Conservation (phyloP, 2,888 invertebrate genomes). For the Dexiosoma caninum region DNA sequence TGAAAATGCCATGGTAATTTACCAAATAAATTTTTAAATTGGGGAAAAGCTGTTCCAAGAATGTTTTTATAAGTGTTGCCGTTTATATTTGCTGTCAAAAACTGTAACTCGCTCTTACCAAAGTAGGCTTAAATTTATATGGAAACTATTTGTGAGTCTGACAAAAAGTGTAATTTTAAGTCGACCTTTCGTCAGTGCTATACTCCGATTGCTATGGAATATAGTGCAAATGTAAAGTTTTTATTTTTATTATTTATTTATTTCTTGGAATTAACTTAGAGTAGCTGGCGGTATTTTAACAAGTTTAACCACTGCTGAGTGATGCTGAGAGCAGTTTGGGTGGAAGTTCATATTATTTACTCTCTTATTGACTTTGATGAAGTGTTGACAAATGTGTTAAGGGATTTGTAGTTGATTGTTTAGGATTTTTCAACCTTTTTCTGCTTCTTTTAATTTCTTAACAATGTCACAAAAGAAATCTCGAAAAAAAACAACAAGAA, state of each 20-base stretch:
- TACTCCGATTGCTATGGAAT: constrained; percentile 1
- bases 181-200: too few relatives aligned
- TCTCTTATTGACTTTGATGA: constrained; percentile 71
- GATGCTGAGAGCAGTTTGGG: constrained; percentile 6
- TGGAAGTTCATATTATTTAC: constrained; percentile 15
- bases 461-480: constrained; percentile 22
- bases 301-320: constrained; percentile 11
- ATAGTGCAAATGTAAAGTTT: constrained; percentile 29
- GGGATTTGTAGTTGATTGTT: constrained; percentile 73
- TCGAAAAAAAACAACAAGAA: constrained; percentile 1
- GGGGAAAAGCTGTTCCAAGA: too few relatives aligned
- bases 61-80: too few relatives aligned
- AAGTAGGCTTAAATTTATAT: too few relatives aligned
- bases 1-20: too few relatives aligned
- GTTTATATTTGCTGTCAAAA: too few relatives aligned
- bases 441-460: constrained; percentile 38
- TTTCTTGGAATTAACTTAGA: constrained; percentile 51
- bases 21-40: too few relatives aligned
- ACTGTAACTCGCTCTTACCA: too few relatives aligned
- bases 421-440: constrained; percentile 63
- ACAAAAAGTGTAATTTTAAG: too few relatives aligned
- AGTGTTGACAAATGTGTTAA: constrained; percentile 76
- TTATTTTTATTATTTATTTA: constrained; percentile 57
- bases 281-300: constrained; percentile 46
- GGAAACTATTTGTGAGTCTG: too few relatives aligned